Evolutionary conservation across 1,140 invertebrate species (phyloP), one percentile per base, ranked within the genome.

Genomic region (Trinorchestia longiramus): DNA sequence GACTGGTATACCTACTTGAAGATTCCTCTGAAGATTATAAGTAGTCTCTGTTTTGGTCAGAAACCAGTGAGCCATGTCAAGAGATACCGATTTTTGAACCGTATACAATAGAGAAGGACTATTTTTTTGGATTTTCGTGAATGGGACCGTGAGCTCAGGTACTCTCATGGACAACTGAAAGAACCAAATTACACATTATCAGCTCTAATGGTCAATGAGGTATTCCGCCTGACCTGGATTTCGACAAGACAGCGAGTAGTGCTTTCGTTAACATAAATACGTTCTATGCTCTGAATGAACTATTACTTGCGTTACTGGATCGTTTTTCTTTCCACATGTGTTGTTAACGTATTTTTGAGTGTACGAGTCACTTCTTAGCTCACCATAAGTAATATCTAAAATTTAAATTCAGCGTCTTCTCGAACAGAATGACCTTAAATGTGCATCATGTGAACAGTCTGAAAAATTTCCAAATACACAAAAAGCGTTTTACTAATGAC

Each of bases 121-220:
- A 77, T 77, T 77, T 77, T 77, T 77, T 77, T 77, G 62, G 88
- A 90, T 90, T 41, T 11, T 17, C 88, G 28, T 90, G 88, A 90
- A 90, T 90, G 88, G 92, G 8, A 40, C 6, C 92, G 6, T 94
- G 41, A n/a, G 92, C 44, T 94, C 92, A 94, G 92, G 92, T 94
- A 94, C 92, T 45, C 92, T 17, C 19, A 94, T 40, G 92, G 92
- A 44, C 92, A 45, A 45, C 44, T 19, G 92, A 47, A 92, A n/a
- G 92, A 44, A 40, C 43, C 44, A 94, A 94, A 94, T 94, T 94
- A 94, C 92, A 45, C 92, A 94, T 94, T 45, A n/a, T 94, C 92
- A 40, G 41, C 92, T 94, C 43, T 94, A 40, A 94, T 19, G 43
- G 43, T 6, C 43, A 94, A 40, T 11, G 92, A 41, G 43, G 88